These are phyloP conservation scores for Dysdera silvatica DNA, from an alignment of 1,140 invertebrate genomes.

Conservation along the genomic window DNA sequence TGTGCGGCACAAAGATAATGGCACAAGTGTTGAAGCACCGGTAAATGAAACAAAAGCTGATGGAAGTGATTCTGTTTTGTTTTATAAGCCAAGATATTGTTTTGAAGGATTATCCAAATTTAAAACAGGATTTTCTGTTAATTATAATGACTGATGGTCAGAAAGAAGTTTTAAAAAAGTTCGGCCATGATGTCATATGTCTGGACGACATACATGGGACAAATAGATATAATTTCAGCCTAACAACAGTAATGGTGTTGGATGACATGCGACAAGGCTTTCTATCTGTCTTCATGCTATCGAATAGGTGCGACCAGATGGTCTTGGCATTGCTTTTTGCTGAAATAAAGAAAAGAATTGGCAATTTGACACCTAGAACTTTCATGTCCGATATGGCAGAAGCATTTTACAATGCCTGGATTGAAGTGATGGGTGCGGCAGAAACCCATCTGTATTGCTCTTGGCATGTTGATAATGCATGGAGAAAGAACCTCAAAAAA, in stretches of 20 bases:
- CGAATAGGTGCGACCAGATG: not conserved
- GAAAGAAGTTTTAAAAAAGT: not conserved
- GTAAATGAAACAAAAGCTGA: not conserved
- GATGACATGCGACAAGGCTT: constrained; percentile 3
- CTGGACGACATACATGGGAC: not conserved
- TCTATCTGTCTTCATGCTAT: not conserved
- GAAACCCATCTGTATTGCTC: not conserved
- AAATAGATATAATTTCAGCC: not conserved
- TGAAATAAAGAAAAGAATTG: not conserved
- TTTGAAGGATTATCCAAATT: not conserved
- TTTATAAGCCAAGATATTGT: not conserved
- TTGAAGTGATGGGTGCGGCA: not conserved
- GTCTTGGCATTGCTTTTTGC: not conserved
- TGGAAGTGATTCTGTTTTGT: not conserved
- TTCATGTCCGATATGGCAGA: constrained; percentile 20
- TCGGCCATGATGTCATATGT: not conserved
- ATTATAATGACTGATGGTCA: constrained; percentile 7
- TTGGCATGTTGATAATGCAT: constrained; percentile 11
- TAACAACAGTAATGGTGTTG: not conserved
- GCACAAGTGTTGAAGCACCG: not conserved
- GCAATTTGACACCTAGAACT: not conserved
- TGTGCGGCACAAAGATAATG: not conserved
- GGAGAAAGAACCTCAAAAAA: constrained; percentile 2
- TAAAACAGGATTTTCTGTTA: not conserved
- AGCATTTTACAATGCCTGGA: constrained; percentile 15